Evolutionary conservation across 2,888 invertebrate species (phyloP).

Genomic region (Lithosia quadra): DNA sequence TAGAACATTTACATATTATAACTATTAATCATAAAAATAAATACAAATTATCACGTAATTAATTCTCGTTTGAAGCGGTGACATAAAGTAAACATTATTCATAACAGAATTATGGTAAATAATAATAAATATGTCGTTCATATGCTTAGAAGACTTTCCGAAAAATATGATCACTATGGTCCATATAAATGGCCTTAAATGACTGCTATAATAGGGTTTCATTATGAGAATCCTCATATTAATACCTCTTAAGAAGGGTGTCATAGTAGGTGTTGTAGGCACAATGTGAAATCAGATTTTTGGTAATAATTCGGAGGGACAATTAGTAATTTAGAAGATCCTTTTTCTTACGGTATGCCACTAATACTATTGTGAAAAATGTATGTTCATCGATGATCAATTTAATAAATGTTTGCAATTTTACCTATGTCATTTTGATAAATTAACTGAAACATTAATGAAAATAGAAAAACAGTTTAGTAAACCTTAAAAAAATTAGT

Average conservation of each 20-base stretch:
- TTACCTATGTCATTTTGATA: too few species aligned
- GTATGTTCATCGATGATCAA: too few species aligned
- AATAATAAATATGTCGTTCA: conserved; percentile 25
- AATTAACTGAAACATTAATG: too few species aligned
- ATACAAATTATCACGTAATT: conserved; percentile 27
- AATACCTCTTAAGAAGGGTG: conserved; percentile 13
- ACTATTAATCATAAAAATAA: conserved; percentile 19
- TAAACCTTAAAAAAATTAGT: too few species aligned
- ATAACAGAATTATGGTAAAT: conserved; percentile 17
- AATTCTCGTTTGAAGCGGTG: conserved; percentile 25
- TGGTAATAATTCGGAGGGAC: neutral
- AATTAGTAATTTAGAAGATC: neutral
- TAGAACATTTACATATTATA: conserved; percentile 15
- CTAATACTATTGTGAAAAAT: too few species aligned
- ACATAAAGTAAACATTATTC: conserved; percentile 20
- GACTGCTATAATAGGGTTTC: conserved; percentile 25
- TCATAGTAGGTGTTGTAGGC: conserved; percentile 11
- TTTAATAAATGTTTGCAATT: too few species aligned
- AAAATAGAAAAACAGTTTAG: too few species aligned
- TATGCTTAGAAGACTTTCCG: conserved; percentile 15
- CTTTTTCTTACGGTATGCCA: too few species aligned
- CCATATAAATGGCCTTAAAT: conserved; percentile 16
- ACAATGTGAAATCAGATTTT: conserved; percentile 6
- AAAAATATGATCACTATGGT: conserved; percentile 22
- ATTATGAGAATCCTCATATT: conserved; percentile 32